phyloP scores from a whole-genome alignment of 2,113 vertebrate genomes.

The Mystacornis crossleyi region DNA sequence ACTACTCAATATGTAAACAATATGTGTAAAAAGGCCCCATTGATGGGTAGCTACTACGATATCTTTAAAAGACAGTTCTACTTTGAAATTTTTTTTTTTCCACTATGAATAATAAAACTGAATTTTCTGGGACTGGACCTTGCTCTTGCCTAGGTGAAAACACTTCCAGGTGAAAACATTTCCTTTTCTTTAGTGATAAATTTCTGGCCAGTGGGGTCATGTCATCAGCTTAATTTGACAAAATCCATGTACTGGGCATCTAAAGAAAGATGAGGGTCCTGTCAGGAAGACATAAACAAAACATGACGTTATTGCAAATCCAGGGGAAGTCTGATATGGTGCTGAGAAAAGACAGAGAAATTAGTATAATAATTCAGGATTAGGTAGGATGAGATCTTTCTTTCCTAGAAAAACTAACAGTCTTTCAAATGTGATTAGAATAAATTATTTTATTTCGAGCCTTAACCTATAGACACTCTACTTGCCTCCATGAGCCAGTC shows the following conservation, averaged over 20 bases:
- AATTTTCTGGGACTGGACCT: background rate
- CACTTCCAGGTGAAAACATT: constrained; percentile 18
- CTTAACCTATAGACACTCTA: background rate
- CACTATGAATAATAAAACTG: background rate
- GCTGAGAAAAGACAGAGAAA: constrained; percentile 64
- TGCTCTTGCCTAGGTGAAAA: constrained; percentile 5
- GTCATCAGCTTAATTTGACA: constrained; percentile 62
- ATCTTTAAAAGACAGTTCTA: background rate
- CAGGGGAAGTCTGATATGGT: constrained; percentile 30
- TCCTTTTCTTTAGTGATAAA: constrained; percentile 40
- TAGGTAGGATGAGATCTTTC: constrained; percentile 55
- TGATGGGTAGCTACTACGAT: background rate
- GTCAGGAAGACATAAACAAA: constrained; percentile 70
- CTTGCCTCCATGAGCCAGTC: constrained; percentile 15
- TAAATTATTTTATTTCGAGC: constrained; percentile 55
- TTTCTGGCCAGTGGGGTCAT: constrained; percentile 52
- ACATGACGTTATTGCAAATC: constrained; percentile 28
- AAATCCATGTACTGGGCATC: constrained; percentile 57
- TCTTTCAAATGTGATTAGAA: constrained; percentile 61
- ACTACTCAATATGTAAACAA: background rate
- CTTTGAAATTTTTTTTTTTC: background rate
- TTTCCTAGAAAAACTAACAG: constrained; percentile 58
- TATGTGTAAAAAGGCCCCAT: background rate
- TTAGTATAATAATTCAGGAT: constrained; percentile 61
- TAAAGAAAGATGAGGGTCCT: constrained; percentile 59